Base-by-base conservation (phyloP, 2,888 invertebrate genomes). In the Lochmaea crataegi region DNA sequence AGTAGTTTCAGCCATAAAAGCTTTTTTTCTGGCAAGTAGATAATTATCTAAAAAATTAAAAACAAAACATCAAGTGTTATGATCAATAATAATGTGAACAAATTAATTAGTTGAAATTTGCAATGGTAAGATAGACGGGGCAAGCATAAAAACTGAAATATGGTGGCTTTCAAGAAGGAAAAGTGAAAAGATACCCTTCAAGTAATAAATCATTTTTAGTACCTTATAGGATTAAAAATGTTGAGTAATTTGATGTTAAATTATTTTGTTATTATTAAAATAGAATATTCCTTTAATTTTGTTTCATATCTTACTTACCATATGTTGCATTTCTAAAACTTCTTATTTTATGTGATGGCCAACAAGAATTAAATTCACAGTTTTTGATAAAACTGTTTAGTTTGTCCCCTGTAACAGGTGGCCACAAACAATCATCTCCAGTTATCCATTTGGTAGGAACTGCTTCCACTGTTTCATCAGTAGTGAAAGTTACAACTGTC, bases 401-500 rank as follows among this genome's bases (percentile, higher is more conserved):
- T 68, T 68, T 72, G 12, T 72, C 64, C n/a, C 56, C 7, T 2
- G 61, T 56, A 9, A 67, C 56, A 63, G 70, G 66, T 22, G 74
- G 74, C 74, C 71, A 74, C n/a, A 63, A 45, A 53, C 71, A 71
- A 26, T 69, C 56, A 61, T 69, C 68, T 18, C 70, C 41, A 42
- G n/a, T 18, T 16, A 64, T 66, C 71, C 74, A 74, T 18, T 41
- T 66, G 11, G 71, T 71, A n/a, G 74, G 74, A 41, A 74, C 71
- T 45, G 67, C 74, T 56, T 48, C 58, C 41, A 71, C 74, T 45
- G 74, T 53, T 32, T 71, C 22, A 64, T 74, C 71, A 16, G 41
- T n/a, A 53, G 26, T 48, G 64, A 71, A 74, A 16, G 63, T 41
- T 12, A 66, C 66, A 26, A 66, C 53, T 12, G 57, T 57, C 57